These are phyloP conservation scores for Cyanoderma ruficeps DNA, from an alignment of 2,113 vertebrate species.

Conservation along the genomic window DNA sequence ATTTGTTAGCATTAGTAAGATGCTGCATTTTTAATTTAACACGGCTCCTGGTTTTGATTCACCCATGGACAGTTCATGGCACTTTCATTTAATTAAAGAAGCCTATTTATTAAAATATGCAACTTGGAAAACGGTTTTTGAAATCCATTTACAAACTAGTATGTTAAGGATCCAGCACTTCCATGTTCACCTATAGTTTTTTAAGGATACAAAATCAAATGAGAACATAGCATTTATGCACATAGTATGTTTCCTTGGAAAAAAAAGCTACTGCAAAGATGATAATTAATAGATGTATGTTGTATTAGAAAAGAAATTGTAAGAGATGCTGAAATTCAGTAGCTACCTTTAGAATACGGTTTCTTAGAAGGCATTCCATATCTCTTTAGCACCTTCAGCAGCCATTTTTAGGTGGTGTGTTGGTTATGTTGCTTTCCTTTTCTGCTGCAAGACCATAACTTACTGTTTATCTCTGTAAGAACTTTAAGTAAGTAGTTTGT, in stretches of 20 bases:
- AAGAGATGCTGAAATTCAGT: background rate
- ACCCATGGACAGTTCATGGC: conserved; percentile 68
- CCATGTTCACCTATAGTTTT: conserved; percentile 7
- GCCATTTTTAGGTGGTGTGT: background rate
- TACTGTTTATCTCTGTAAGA: background rate
- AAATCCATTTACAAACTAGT: conserved; percentile 41
- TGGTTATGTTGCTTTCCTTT: background rate
- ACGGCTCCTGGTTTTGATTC: conserved; percentile 65
- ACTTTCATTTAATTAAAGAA: conserved; percentile 74
- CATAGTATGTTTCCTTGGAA: conserved; percentile 37
- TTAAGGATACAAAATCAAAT: conserved; percentile 29
- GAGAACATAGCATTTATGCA: conserved; percentile 45
- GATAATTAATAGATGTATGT: background rate
- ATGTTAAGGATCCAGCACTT: background rate
- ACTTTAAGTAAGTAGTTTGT: background rate
- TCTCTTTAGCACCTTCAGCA: background rate
- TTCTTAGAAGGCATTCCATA: background rate
- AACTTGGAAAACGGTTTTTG: conserved; percentile 45
- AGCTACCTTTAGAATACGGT: background rate
- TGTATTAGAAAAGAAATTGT: conserved; percentile 44
- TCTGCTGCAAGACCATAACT: background rate
- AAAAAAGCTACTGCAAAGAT: conserved; percentile 42
- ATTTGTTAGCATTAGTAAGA: conserved; percentile 77
- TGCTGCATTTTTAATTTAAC: conserved; percentile 70
- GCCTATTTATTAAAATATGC: conserved; percentile 57